phyloP scores from a whole-genome alignment of 2,888 invertebrate species.

The Nemoura dubitans region DNA sequence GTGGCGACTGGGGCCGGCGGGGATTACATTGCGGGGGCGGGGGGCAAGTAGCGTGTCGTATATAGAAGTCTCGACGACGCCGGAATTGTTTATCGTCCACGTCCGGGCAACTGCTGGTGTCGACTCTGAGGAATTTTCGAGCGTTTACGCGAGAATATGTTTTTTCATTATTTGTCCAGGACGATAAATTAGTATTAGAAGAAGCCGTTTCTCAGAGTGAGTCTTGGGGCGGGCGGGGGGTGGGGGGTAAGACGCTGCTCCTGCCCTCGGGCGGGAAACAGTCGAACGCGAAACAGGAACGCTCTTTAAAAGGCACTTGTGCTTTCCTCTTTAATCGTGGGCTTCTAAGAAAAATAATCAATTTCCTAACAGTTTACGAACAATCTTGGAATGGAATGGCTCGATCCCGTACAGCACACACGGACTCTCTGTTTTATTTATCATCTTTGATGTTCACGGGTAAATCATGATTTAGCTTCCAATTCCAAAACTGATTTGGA shows the following conservation, averaged over 20 bases:
- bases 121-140: slow-evolving; percentile 20
- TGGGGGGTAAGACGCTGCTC: neutral
- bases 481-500: neutral
- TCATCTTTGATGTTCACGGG: neutral
- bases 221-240: neutral
- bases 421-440: neutral
- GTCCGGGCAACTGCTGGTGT: neutral
- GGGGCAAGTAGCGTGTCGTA: too few species aligned
- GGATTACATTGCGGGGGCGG: neutral
- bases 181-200: slow-evolving; percentile 34
- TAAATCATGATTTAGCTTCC: neutral
- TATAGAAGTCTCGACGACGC: neutral
- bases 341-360: neutral
- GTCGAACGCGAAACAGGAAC: neutral
- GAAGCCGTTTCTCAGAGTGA: neutral
- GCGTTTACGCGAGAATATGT: slow-evolving; percentile 29
- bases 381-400: neutral
- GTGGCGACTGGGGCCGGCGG: neutral
- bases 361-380: neutral
- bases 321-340: too few species aligned
- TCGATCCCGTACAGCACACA: neutral
- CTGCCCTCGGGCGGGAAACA: neutral
- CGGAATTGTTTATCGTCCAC: slow-evolving; percentile 15
- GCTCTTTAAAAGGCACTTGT: neutral
- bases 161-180: slow-evolving; percentile 17